phyloP scores from a whole-genome alignment of 2,113 vertebrate genomes.

The Festucalex cinctus region DNA sequence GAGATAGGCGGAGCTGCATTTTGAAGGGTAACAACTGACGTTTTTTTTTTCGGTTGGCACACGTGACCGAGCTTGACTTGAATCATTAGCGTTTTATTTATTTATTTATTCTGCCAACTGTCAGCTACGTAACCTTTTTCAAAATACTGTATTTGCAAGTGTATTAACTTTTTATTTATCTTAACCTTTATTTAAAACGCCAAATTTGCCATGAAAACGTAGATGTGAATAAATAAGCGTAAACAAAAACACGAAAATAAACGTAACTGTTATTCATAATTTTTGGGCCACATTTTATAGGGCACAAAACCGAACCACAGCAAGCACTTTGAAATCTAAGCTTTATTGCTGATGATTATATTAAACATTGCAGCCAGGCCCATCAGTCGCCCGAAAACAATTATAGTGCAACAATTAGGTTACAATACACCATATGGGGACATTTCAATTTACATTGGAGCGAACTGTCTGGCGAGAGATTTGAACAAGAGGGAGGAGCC shows the following conservation, averaged over 20 bases:
- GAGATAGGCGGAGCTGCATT: conserved; percentile 11
- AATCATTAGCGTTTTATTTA: neutral
- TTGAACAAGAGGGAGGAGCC: conserved; percentile 44
- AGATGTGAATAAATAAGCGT: too few relatives aligned
- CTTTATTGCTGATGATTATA: conserved; percentile 79
- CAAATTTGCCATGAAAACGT: too few relatives aligned
- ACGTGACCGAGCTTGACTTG: neutral
- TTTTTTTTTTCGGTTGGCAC: neutral
- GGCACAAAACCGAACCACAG: neutral
- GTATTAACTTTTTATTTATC: neutral
- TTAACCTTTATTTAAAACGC: too few relatives aligned
- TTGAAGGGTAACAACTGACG: neutral
- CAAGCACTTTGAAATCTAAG: conserved; percentile 55
- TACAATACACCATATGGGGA: conserved; percentile 70
- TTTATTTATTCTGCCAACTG: neutral
- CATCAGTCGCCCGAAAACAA: conserved; percentile 69
- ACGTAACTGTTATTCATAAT: neutral
- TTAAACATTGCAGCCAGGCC: conserved; percentile 67
- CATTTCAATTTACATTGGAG: conserved; percentile 66
- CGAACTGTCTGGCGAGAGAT: conserved; percentile 66
- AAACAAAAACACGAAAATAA: too few relatives aligned
- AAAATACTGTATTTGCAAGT: too few relatives aligned
- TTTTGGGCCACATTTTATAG: neutral
- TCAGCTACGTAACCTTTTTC: neutral
- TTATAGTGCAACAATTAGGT: conserved; percentile 73